Conservation (phyloP, 2,888 invertebrate species). For the Rapana venosa region DNA sequence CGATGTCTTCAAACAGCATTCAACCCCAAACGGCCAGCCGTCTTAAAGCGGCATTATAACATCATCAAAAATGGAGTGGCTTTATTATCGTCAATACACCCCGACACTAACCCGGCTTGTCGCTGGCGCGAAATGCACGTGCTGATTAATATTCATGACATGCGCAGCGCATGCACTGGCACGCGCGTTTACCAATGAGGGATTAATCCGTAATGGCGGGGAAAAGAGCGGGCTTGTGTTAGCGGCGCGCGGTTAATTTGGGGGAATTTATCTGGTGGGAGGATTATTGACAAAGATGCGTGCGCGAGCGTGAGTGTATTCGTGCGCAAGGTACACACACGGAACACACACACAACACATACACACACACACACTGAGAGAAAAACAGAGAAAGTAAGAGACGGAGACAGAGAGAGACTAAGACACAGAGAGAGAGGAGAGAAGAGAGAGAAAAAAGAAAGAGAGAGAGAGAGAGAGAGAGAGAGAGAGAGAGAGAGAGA, state of each 20-base stretch:
- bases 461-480: no score
- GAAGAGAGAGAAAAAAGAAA: no score
- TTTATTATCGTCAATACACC: not conserved
- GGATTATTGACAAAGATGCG: not conserved
- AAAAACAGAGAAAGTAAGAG: not conserved
- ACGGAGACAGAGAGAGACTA: no score
- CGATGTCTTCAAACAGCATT: not conserved
- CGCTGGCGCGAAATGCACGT: not conserved
- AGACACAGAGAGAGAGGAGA: no score
- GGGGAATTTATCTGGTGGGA: not conserved
- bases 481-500: no score
- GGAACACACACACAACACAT: no score
- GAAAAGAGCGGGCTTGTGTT: not conserved
- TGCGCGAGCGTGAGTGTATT: no score
- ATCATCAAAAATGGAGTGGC: not conserved
- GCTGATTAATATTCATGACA: constrained; percentile 13
- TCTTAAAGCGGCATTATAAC: not conserved
- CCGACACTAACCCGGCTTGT: not conserved
- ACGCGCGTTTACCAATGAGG: constrained; percentile 12
- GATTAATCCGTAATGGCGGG: constrained; percentile 17
- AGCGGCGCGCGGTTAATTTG: not conserved
- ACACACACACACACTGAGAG: not conserved
- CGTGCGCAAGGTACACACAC: no score
- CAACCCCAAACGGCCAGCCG: not conserved
- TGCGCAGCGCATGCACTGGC: constrained; percentile 4